Percentiles rank a stretch among this genome's conserved stretches.
Evolutionary conservation across 2,888 invertebrate species (phyloP).

Genomic region (Mythimna impura): DNA sequence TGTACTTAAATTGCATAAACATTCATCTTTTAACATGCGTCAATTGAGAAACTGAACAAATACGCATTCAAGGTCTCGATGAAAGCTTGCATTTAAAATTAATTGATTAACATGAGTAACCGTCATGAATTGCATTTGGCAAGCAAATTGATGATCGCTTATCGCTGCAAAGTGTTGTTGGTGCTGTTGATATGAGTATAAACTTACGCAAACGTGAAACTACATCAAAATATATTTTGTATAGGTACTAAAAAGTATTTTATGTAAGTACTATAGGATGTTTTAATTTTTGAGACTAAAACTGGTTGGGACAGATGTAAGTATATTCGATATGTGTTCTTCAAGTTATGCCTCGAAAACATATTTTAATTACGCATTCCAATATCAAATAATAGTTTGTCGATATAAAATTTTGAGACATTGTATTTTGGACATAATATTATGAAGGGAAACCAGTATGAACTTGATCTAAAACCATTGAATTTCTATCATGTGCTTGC

Average conservation of each 20-base stretch:
- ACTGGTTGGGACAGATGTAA: not conserved
- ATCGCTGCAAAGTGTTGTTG: not conserved
- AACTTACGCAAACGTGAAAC: not conserved
- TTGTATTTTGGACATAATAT: too few relatives aligned
- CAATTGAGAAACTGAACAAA: slow-evolving; percentile 46
- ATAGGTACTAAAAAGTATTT: not conserved
- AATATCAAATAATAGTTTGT: not conserved
- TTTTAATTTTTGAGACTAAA: not conserved
- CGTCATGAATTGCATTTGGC: slow-evolving; percentile 16
- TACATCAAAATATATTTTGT: not conserved
- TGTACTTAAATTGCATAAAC: slow-evolving; percentile 38
- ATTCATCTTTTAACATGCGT: slow-evolving; percentile 24
- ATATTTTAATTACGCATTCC: not conserved
- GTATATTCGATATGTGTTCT: too few relatives aligned
- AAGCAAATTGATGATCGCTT: slow-evolving; percentile 16
- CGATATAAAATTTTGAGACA: not conserved
- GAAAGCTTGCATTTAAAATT: slow-evolving; percentile 45
- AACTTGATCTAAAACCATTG: not conserved
- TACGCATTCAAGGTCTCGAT: slow-evolving; percentile 42
- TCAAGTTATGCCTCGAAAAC: not conserved
- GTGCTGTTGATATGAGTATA: not conserved
- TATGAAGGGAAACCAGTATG: not conserved
- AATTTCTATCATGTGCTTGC: not conserved
- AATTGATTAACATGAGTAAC: slow-evolving; percentile 47
- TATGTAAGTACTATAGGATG: not conserved